Evolutionary conservation across 1,140 invertebrate genomes (phyloP).

Genomic region (Brachionus plicatilis): DNA sequence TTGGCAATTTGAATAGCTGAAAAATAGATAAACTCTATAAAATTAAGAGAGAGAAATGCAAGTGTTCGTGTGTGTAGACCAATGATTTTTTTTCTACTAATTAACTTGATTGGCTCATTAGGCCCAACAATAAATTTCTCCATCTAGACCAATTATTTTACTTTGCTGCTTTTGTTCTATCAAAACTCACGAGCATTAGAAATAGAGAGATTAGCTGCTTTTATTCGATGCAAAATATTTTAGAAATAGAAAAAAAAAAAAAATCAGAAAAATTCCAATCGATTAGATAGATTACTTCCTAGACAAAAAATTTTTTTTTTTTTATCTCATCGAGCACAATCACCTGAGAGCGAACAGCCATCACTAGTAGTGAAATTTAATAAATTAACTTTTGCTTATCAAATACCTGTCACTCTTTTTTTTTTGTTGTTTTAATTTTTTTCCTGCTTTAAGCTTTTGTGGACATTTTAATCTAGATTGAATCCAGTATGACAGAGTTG

Average conservation of each 20-base stretch:
- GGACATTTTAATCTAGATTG: not conserved
- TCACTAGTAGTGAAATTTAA: too few species aligned
- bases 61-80: not conserved
- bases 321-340: not conserved
- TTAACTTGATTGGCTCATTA: not conserved
- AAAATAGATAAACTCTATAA: not conserved
- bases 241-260: not conserved
- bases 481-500: conserved; percentile 11
- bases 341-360: not conserved
- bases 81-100: not conserved
- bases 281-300: not conserved
- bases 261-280: conserved; percentile 3
- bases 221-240: not conserved
- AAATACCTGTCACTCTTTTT: not conserved
- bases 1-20: not conserved
- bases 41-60: not conserved
- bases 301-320: not conserved
- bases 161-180: not conserved
- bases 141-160: not conserved
- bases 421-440: not conserved
- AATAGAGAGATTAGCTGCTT: conserved; percentile 5
- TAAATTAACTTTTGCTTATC: too few species aligned
- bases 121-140: not conserved
- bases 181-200: not conserved
- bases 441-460: not conserved